Conservation (phyloP, 2,797 vertebrate species). For the Tenualosa thibaudeaui region DNA sequence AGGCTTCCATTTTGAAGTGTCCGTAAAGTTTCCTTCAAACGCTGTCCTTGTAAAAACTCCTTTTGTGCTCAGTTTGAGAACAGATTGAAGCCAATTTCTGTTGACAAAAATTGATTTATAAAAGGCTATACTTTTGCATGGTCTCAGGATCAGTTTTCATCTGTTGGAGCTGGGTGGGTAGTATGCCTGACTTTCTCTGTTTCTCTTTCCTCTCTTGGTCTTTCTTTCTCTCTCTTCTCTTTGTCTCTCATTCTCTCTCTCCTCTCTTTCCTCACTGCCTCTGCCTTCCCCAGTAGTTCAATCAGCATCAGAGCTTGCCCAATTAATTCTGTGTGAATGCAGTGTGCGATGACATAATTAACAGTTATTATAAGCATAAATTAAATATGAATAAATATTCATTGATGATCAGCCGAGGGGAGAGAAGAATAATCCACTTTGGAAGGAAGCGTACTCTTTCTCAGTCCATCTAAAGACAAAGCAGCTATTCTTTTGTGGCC, state of each 20-base stretch:
- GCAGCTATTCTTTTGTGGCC: not conserved
- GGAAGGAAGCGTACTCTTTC: constrained; percentile 18
- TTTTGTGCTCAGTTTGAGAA: constrained; percentile 20
- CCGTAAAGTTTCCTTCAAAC: not conserved
- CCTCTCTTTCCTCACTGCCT: constrained; percentile 32
- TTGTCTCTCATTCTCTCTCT: constrained; percentile 29
- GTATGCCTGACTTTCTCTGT: constrained; percentile 1
- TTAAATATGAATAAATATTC: constrained; percentile 25
- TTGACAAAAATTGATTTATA: not conserved
- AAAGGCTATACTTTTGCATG: not conserved
- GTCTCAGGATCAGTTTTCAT: not conserved
- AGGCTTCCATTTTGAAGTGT: not conserved
- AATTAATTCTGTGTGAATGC: constrained; percentile 26
- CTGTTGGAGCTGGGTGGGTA: not conserved
- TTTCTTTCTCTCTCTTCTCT: constrained; percentile 29
- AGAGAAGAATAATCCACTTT: constrained; percentile 21
- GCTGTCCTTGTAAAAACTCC: not conserved
- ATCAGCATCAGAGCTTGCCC: constrained; percentile 24
- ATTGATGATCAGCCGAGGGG: constrained; percentile 11
- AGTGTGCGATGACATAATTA: constrained; percentile 25
- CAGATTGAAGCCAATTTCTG: not conserved
- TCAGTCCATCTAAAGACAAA: constrained; percentile 9
- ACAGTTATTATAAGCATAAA: constrained; percentile 23
- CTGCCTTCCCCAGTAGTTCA: constrained; percentile 14
- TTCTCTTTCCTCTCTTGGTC: constrained; percentile 30